These are phyloP conservation scores for Listronotus bonariensis DNA, from an alignment of 1,140 invertebrate genomes.

Conservation along the genomic window DNA sequence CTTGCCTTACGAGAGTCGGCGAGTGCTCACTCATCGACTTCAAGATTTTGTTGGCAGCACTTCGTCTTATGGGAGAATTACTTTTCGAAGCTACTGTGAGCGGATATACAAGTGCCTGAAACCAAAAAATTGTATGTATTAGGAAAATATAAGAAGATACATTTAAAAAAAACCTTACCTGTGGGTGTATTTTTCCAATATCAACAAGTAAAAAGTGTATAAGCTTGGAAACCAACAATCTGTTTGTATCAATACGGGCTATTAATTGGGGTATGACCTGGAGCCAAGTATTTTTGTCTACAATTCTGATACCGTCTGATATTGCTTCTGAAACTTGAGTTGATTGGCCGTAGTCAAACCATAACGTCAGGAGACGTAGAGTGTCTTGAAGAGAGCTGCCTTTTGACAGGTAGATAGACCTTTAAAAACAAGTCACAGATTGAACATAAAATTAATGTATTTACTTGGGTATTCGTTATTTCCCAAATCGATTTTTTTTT, in stretches of 20 bases:
- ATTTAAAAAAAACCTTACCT: constrained; percentile 40
- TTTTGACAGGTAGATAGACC: constrained; percentile 89
- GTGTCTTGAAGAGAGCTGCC: constrained; percentile 98
- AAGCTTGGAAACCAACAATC: constrained; percentile 82
- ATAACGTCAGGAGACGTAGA: constrained; percentile 86
- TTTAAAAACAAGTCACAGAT: too few relatives aligned
- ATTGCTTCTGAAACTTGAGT: constrained; percentile 93
- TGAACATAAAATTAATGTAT: too few relatives aligned
- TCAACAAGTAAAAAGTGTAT: constrained; percentile 94
- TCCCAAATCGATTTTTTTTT: too few relatives aligned
- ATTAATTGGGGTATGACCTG: constrained; percentile 99
- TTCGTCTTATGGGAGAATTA: constrained; percentile 75
- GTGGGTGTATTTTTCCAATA: constrained; percentile 87
- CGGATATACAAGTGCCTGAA: constrained; percentile 93
- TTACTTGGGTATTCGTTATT: too few relatives aligned
- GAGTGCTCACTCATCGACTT: constrained; percentile 96
- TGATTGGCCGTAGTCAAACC: constrained; percentile 95
- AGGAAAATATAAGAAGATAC: neutral
- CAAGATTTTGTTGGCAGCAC: constrained; percentile 93
- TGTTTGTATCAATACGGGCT: constrained; percentile 93
- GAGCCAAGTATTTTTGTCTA: constrained; percentile 98
- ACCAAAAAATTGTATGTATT: constrained; percentile 6
- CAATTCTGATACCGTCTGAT: constrained; percentile 86
- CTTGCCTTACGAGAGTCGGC: constrained; percentile 88
- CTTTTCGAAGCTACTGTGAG: constrained; percentile 97